Evolutionary conservation across 53 echinoderm and acorn worm genomes (phyloP), one percentile per base, ranked within the genome.

Genomic region (Astropecten irregularis): DNA sequence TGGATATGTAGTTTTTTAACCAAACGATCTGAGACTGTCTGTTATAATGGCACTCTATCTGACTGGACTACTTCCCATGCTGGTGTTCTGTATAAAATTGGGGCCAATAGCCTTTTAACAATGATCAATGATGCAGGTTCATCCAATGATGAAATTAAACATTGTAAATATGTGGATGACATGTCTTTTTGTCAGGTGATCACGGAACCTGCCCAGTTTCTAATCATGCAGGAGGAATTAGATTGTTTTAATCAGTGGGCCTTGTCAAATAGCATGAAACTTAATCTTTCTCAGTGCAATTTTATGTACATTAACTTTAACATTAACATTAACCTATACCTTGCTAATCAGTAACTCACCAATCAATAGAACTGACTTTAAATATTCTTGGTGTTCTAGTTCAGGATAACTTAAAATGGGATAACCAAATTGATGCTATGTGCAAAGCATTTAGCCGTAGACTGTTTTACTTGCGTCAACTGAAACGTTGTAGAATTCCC

Each of bases 241-340:
- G 62, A 62, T 33, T 16, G 62, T 33, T 62, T 62, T 62, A 6
- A 62, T 62, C 62, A 62, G 18, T 58, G 26, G 59, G 23, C 59
- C 30, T 23, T 58, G 27, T 4, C 30, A 14, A 62, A 32, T 23
- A 62, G 34, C 3, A 62, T 62, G 62, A 31, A 62, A 34, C 34
- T 62, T 58, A 58, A 58, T 29, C 59, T 29, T 58, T 58, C 28
- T 58, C 23, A 58, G 59, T 58, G 28, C 27, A 58, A 29, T 58
- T 58, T 4, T 58, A 7, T 58, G 59, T 58, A 26, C 14, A 25
- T 25, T 6, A 58, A 58, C 28, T 58, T 25, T 58, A 29, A 9
- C 8, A 46, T 46, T 46, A 9, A 46, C 8, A 9, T n/a, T n/a
- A n/a, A n/a, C n/a, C n/a, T n/a, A n/a, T 15, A 16, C 51, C 51